Evolutionary conservation across 2,888 invertebrate species (phyloP).

Genomic region (Melanophora roralis): DNA sequence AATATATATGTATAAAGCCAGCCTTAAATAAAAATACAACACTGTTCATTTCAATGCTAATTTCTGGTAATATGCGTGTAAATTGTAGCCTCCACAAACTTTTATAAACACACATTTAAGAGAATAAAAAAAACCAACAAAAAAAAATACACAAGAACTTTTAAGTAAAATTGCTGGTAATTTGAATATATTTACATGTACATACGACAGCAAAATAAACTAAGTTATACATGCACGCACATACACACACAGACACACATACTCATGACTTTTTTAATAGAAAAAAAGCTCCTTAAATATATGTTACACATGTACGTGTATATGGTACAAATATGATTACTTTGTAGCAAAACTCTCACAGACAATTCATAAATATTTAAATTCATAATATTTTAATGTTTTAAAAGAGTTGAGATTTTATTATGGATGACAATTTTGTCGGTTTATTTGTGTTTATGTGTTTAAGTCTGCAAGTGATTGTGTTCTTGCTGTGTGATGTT

Average conservation of each 20-base stretch:
- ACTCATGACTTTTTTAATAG: too few relatives aligned
- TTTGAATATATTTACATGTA: conserved; percentile 56
- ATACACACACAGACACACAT: neutral
- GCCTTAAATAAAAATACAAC: conserved; percentile 19
- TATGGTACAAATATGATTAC: neutral
- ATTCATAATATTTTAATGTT: conserved; percentile 58
- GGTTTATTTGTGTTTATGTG: neutral
- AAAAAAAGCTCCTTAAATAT: too few relatives aligned
- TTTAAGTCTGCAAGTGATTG: neutral
- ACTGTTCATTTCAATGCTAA: conserved; percentile 58
- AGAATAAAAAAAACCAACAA: neutral
- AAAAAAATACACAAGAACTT: conserved; percentile 36
- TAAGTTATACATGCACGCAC: neutral
- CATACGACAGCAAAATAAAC: conserved; percentile 28
- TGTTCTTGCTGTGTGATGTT: neutral
- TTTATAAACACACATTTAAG: conserved; percentile 11
- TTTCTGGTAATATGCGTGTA: conserved; percentile 59
- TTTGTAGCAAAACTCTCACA: conserved; percentile 42
- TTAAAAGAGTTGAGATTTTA: conserved; percentile 58
- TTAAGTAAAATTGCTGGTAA: conserved; percentile 51
- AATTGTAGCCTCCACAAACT: conserved; percentile 54
- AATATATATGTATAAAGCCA: neutral
- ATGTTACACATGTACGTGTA: neutral
- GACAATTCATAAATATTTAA: conserved; percentile 60
- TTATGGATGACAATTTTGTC: conserved; percentile 45